Evolutionary conservation across 92 coral and sea anemone genomes (phyloP).

Genomic region (Phenganax stokvisi): DNA sequence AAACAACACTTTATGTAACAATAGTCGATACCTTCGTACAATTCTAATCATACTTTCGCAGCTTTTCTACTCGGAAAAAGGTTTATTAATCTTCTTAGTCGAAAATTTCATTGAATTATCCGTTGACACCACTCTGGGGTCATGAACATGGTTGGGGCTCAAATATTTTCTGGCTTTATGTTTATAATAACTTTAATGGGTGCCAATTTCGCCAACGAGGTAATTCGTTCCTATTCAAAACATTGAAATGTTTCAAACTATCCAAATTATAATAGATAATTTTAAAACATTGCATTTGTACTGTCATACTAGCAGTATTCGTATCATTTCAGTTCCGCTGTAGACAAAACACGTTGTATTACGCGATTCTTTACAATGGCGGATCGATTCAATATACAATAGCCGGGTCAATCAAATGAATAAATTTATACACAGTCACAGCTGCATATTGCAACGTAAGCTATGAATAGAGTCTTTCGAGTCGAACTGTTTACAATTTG

Average conservation of each 20-base stretch:
- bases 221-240: background rate
- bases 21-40: background rate
- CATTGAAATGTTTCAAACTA: background rate
- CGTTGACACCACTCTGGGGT: constrained; percentile 21
- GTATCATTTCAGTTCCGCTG: background rate
- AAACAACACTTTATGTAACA: background rate
- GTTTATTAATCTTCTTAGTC: constrained; percentile 11
- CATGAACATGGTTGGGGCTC: constrained; percentile 2
- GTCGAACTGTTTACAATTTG: background rate
- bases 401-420: background rate
- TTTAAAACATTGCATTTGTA: background rate
- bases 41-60: constrained; percentile 5
- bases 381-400: constrained; percentile 10
- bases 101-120: constrained; percentile 23
- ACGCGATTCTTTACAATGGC: constrained; percentile 5
- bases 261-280: background rate
- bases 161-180: background rate
- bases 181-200: constrained; percentile 4
- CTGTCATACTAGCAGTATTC: background rate
- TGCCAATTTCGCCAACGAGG: constrained; percentile 15
- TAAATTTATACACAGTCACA: background rate
- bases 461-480: background rate
- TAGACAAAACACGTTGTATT: constrained; percentile 14
- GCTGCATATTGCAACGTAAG: background rate
- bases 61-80: constrained; percentile 1